phyloP scores from a whole-genome alignment of 2,797 vertebrate genomes.

The Decapterus maruadsi region DNA sequence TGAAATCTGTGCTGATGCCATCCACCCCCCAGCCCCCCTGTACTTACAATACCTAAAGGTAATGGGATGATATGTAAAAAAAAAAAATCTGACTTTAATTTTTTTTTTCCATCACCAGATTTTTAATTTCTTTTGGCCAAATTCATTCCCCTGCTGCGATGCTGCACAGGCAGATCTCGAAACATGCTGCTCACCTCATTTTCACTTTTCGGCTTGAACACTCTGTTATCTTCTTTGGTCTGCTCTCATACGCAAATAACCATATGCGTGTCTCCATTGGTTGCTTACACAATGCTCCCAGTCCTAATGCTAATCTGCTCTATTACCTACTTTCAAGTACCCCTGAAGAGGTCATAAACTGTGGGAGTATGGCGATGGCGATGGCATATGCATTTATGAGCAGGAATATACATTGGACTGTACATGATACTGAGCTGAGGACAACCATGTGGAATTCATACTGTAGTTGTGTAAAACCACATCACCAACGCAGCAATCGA shows the following conservation, averaged over 20 bases:
- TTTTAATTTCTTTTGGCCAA: conserved; percentile 62
- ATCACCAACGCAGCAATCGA: conserved; percentile 9
- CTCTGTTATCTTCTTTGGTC: conserved; percentile 10
- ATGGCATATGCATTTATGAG: background rate
- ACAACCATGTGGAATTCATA: background rate
- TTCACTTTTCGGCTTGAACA: conserved; percentile 21
- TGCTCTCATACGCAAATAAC: conserved; percentile 27
- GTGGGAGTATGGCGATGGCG: background rate
- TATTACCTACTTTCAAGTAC: conserved; percentile 20
- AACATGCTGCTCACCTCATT: conserved; percentile 39
- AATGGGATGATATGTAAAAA: conserved; percentile 62
- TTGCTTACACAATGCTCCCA: conserved; percentile 19
- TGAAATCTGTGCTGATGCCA: conserved; percentile 57
- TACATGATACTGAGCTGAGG: background rate
- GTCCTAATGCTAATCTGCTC: conserved; percentile 17
- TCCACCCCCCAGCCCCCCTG: conserved; percentile 16
- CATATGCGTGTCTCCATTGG: background rate
- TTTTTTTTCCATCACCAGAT: conserved; percentile 61
- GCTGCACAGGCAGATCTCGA: conserved; percentile 58
- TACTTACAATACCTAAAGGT: conserved; percentile 67
- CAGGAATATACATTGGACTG: background rate
- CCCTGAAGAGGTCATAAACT: conserved; percentile 1
- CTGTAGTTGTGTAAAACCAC: background rate
- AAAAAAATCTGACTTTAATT: conserved; percentile 51
- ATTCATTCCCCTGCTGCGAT: conserved; percentile 40